Percentiles rank a stretch among this genome's conserved stretches.
phyloP scores from a whole-genome alignment of 2,888 invertebrate genomes.

The Lampropteryx suffumata region DNA sequence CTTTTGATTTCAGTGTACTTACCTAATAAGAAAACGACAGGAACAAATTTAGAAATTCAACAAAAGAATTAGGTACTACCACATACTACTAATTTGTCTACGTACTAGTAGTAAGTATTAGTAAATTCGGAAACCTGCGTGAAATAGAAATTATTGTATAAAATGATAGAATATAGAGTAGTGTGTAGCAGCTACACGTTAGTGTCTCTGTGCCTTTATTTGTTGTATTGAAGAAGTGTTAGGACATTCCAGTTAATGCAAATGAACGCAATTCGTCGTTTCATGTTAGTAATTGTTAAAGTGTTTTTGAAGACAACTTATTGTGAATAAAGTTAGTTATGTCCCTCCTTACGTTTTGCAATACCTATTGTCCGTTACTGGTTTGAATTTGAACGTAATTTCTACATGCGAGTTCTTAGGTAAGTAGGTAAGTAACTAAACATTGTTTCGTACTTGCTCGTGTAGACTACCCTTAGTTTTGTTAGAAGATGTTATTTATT shows the following conservation, averaged over 20 bases:
- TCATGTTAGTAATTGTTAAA: slow-evolving; percentile 23
- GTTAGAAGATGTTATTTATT: slow-evolving; percentile 72
- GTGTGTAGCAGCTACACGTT: slow-evolving; percentile 67
- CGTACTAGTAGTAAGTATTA: too few species aligned
- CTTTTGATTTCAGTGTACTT: too few species aligned
- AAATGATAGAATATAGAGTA: slow-evolving; percentile 47
- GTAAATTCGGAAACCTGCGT: too few species aligned
- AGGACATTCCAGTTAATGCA: slow-evolving; percentile 74
- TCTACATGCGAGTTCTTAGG: neutral
- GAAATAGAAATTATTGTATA: too few species aligned
- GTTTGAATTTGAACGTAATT: neutral
- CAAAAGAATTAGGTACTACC: too few species aligned
- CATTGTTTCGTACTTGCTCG: slow-evolving; percentile 30
- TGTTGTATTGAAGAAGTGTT: slow-evolving; percentile 62
- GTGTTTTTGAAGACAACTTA: slow-evolving; percentile 17
- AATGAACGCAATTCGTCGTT: slow-evolving; percentile 54
- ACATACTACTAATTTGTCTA: too few species aligned
- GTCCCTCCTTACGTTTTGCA: slow-evolving; percentile 4
- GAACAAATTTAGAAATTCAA: too few species aligned
- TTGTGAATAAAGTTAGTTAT: slow-evolving; percentile 9
- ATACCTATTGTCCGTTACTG: slow-evolving; percentile 9
- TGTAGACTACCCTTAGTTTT: slow-evolving; percentile 55
- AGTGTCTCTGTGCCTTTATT: slow-evolving; percentile 78
- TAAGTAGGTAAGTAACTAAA: too few species aligned
- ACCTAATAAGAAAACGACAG: too few species aligned